Percentiles rank a stretch among this genome's conserved stretches.
Evolutionary conservation across 2,888 invertebrate genomes (phyloP).

Genomic region (Phaonia tiefii): DNA sequence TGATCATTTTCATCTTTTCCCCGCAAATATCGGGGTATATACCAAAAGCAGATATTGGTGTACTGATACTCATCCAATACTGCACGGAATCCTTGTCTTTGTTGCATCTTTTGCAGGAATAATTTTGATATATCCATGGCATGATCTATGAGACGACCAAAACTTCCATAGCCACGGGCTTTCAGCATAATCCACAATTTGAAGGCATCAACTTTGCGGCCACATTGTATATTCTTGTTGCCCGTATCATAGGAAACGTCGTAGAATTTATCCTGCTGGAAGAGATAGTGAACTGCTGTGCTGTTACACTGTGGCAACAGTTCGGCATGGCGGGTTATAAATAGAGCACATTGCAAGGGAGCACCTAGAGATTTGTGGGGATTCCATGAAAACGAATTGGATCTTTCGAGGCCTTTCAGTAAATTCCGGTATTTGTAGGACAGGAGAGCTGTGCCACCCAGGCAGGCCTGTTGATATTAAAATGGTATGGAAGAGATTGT

Average conservation of each 20-base stretch:
- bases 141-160: constrained; percentile 84
- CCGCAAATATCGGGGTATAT: constrained; percentile 83
- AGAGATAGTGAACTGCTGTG: constrained; percentile 88
- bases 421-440: constrained; percentile 84
- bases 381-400: constrained; percentile 91
- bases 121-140: constrained; percentile 84
- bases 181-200: constrained; percentile 97
- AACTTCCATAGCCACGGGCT: constrained; percentile 86
- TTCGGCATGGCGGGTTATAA: constrained; percentile 82
- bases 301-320: constrained; percentile 85
- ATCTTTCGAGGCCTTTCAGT: constrained; percentile 82
- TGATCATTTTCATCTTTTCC: constrained; percentile 78
- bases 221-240: constrained; percentile 95
- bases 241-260: constrained; percentile 90
- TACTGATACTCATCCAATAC: constrained; percentile 86
- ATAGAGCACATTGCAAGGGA: constrained; percentile 89
- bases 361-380: constrained; percentile 92
- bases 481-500: constrained; percentile 14
- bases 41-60: constrained; percentile 96
- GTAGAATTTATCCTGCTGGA: constrained; percentile 92
- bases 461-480: constrained; percentile 86
- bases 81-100: constrained; percentile 82
- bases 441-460: constrained; percentile 88
- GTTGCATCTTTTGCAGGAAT: constrained; percentile 82
- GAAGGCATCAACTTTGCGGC: constrained; percentile 93